Base-by-base conservation (phyloP, 2,888 invertebrate species). In the Drosophila neotestacea region DNA sequence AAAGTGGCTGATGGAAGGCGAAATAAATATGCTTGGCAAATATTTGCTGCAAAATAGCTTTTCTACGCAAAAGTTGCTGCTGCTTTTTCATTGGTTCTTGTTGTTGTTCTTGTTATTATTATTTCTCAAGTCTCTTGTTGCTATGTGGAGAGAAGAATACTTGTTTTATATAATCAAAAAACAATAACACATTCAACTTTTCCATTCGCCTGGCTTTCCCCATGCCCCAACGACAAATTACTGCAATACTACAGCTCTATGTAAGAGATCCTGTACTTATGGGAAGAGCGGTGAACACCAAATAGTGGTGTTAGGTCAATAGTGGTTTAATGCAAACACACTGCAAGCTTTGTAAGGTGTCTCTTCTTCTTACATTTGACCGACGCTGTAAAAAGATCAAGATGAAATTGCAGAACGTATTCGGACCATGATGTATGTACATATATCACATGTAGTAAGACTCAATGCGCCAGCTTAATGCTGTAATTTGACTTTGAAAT, bases 1-100 rank as follows among this genome's bases (percentile, higher is more conserved):
- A 80, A 85, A 85, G 84, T 78, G 81, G 70, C 72, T 81, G 66
- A 68, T 66, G 71, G 64, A 71, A 77, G 73, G 64, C 70, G 60
- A 77, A 58, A 81, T 79, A 81, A 81, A 79, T 79, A 88, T 85
- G 80, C 83, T 85, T 39, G 55, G 66, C 70, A 87, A 85, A 87
- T 88, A 81, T 77, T 83, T 81, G 77, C 70, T 70, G 71, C 66
- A 70, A 74, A 88, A 83, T 82, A 70, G 74, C 59, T 88, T 73
- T 79, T 79, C 79, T 69, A 79, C 75, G 64, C 73, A 73, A 70
- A 79, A 79, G 78, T 75, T 76, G 67, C 28, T 75, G 51, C 42
- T 67, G 59, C 48, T 63, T 67, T 70, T 54, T 39, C 46, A 65
- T 62, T 56, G 64, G 64, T 36, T 50, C 7, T 34, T 50, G 9